phyloP scores from a whole-genome alignment of 2,888 invertebrate species.

The Chalcis sispes region DNA sequence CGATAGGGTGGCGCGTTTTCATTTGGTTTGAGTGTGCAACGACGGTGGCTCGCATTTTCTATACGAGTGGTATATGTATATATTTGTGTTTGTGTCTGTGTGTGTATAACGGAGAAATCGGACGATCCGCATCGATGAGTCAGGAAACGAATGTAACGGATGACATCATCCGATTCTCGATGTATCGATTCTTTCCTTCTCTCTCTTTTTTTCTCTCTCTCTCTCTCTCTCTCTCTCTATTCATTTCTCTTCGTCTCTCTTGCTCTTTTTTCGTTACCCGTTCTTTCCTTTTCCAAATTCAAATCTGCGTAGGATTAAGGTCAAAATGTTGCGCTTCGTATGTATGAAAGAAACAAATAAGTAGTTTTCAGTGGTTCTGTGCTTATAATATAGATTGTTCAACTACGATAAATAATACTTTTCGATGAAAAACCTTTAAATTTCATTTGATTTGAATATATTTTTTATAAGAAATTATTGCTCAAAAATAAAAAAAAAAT shows the following conservation, averaged over 20 bases:
- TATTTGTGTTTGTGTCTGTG: not conserved
- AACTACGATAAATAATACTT: no score
- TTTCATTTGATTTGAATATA: no score
- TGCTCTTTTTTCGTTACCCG: not conserved
- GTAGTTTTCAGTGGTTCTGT: no score
- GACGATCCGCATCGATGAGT: slow-evolving; percentile 55
- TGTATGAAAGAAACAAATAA: no score
- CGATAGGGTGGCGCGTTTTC: slow-evolving; percentile 18
- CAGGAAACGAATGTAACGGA: slow-evolving; percentile 57
- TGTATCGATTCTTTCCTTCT: slow-evolving; percentile 40
- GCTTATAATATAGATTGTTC: no score
- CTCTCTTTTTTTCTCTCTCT: not conserved
- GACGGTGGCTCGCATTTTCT: not conserved
- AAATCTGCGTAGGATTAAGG: slow-evolving; percentile 13
- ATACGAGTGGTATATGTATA: not conserved
- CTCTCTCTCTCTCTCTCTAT: not conserved
- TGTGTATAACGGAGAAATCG: slow-evolving; percentile 48
- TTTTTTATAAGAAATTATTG: no score
- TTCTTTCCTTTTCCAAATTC: not conserved
- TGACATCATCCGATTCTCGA: slow-evolving; percentile 53
- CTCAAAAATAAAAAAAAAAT: no score
- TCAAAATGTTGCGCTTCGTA: no score
- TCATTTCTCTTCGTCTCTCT: not conserved
- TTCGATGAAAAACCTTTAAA: no score
- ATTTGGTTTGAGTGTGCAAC: slow-evolving; percentile 27